Evolutionary conservation across 2,113 vertebrate species (phyloP).

Genomic region (Phycodurus eques): DNA sequence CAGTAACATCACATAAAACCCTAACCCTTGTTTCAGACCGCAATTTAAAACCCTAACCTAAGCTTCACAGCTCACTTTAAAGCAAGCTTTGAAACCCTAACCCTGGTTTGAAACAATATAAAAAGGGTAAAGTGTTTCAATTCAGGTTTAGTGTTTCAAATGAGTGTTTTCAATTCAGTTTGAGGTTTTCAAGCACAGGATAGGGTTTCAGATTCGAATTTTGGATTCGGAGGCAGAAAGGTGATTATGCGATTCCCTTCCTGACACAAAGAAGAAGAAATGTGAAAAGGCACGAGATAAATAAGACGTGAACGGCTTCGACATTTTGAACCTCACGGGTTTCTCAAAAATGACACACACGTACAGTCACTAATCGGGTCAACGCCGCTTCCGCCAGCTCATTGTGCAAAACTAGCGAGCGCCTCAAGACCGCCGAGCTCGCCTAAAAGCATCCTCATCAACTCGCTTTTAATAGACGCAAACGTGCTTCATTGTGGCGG

Average conservation of each 20-base stretch:
- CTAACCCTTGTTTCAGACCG: too few species aligned
- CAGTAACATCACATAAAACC: too few species aligned
- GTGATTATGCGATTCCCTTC: background rate
- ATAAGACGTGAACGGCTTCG: background rate
- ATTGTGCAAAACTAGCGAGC: background rate
- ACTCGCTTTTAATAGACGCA: background rate
- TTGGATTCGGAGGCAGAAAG: too few species aligned
- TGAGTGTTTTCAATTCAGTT: too few species aligned
- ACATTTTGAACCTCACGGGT: background rate
- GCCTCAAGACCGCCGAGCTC: slow-evolving; percentile 24
- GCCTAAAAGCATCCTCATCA: slow-evolving; percentile 2
- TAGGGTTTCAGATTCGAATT: too few species aligned
- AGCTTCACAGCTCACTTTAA: too few species aligned
- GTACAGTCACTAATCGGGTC: background rate
- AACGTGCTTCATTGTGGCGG: background rate
- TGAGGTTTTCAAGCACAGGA: too few species aligned
- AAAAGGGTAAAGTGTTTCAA: too few species aligned
- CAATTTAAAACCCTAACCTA: too few species aligned
- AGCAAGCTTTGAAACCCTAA: too few species aligned
- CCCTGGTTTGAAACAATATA: too few species aligned
- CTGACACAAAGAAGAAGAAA: background rate
- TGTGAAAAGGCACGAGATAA: background rate
- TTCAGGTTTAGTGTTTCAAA: too few species aligned
- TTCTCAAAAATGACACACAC: background rate
- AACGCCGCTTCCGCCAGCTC: background rate